phyloP scores from a whole-genome alignment of 2,797 vertebrate species.

The Coracias cyanogaster region DNA sequence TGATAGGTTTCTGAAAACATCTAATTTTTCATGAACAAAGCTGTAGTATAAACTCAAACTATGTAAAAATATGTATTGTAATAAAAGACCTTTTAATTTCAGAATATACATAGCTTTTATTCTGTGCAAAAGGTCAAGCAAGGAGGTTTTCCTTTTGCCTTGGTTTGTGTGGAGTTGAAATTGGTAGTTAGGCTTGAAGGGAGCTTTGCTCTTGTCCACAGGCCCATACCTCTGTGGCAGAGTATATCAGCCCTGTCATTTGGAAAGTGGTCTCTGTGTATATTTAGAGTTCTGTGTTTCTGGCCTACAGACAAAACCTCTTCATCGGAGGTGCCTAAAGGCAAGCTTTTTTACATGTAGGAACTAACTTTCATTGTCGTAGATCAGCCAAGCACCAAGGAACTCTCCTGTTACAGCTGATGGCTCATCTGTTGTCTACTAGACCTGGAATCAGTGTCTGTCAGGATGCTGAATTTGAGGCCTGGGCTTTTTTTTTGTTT shows the following conservation, averaged over 20 bases:
- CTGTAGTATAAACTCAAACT: neutral
- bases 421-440: accelerated
- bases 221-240: neutral
- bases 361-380: neutral
- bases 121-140: neutral
- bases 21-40: neutral
- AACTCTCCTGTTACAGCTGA: neutral
- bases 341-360: neutral
- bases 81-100: neutral
- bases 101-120: neutral
- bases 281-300: neutral
- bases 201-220: neutral
- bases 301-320: neutral
- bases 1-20: neutral
- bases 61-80: accelerated
- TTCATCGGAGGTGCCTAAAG: neutral
- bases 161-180: neutral
- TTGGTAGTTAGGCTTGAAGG: neutral
- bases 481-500: neutral
- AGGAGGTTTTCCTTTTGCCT: neutral
- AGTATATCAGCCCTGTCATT: neutral
- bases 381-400: neutral
- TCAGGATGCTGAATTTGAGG: neutral
- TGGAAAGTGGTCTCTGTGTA: neutral
- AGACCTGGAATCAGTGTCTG: neutral